Percentiles rank a stretch among this genome's conserved stretches.
phyloP scores from a whole-genome alignment of 1,140 invertebrate species.

The Drosophila eugracilis region DNA sequence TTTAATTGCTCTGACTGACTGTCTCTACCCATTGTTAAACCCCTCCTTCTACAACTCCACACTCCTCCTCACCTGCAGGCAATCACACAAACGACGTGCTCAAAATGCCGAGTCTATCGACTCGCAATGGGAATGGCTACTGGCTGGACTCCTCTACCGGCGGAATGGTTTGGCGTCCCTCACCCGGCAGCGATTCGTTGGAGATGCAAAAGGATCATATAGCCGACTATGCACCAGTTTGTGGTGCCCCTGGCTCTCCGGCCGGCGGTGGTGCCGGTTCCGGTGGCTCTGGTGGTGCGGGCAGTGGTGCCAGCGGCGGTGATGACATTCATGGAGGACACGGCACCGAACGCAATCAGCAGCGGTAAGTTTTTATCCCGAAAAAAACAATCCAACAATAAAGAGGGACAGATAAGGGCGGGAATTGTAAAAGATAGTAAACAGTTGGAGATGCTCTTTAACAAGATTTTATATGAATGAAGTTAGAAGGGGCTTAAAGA shows the following conservation, averaged over 20 bases:
- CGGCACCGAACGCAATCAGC: conserved; percentile 79
- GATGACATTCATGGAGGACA: conserved; percentile 80
- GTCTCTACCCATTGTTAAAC: too few species aligned
- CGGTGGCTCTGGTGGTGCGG: conserved; percentile 36
- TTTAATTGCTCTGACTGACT: conserved; percentile 75
- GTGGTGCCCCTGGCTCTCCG: conserved; percentile 52
- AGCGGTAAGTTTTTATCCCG: conserved; percentile 78
- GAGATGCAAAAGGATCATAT: conserved; percentile 85
- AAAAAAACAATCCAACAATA: conserved; percentile 28
- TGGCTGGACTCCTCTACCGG: conserved; percentile 84
- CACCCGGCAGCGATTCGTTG: conserved; percentile 77
- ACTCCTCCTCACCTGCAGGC: conserved; percentile 64
- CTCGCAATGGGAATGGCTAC: conserved; percentile 83
- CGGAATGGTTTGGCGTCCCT: conserved; percentile 84
- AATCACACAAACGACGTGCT: conserved; percentile 83
- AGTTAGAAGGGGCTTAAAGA: too few species aligned
- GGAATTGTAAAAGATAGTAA: background rate
- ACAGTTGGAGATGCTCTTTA: conserved; percentile 12
- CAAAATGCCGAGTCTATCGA: conserved; percentile 84
- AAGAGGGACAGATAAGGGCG: background rate
- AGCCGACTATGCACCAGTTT: conserved; percentile 84
- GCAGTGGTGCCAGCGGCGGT: conserved; percentile 45
- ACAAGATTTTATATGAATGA: background rate
- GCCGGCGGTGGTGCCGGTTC: conserved; percentile 48
- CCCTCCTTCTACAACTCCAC: conserved; percentile 4